Evolutionary conservation across 2,113 vertebrate species (phyloP).

Genomic region (Myodes glareolus): DNA sequence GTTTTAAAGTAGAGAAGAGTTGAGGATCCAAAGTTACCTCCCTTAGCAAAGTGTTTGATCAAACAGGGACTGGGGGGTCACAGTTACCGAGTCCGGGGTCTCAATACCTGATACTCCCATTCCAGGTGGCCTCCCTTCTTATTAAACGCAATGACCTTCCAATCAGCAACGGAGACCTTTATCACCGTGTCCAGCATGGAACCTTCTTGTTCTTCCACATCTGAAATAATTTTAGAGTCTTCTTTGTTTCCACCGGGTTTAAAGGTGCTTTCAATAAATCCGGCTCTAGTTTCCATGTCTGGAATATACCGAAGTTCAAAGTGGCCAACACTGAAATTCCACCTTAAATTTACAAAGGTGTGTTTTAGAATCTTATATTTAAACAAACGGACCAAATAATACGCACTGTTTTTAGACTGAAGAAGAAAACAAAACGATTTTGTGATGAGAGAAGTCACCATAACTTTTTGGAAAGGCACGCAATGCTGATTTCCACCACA

Average conservation of each 20-base stretch:
- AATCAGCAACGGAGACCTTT: constrained; percentile 97
- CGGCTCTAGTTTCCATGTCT: constrained; percentile 89
- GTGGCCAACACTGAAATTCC: constrained; percentile 99
- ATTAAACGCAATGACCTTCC: constrained; percentile 98
- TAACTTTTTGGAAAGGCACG: neutral
- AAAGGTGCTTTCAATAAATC: constrained; percentile 93
- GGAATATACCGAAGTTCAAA: constrained; percentile 95
- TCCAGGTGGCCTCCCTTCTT: constrained; percentile 92
- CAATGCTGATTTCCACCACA: neutral
- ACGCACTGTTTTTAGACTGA: neutral
- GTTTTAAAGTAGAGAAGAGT: neutral
- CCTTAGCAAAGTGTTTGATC: neutral
- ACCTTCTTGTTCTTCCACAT: constrained; percentile 90
- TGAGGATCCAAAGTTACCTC: neutral
- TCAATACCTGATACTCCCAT: constrained; percentile 96
- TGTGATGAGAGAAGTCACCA: neutral
- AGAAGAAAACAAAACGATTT: neutral
- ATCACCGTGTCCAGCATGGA: constrained; percentile 92
- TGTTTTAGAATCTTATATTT: constrained; percentile 71
- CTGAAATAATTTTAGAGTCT: constrained; percentile 91
- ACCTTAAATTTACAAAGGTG: constrained; percentile 88
- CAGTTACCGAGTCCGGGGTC: neutral
- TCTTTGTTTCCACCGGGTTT: constrained; percentile 88
- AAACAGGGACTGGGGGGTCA: neutral
- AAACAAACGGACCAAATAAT: constrained; percentile 33